Base-by-base conservation (phyloP, 2,888 invertebrate species). In the Unio delphinus region DNA sequence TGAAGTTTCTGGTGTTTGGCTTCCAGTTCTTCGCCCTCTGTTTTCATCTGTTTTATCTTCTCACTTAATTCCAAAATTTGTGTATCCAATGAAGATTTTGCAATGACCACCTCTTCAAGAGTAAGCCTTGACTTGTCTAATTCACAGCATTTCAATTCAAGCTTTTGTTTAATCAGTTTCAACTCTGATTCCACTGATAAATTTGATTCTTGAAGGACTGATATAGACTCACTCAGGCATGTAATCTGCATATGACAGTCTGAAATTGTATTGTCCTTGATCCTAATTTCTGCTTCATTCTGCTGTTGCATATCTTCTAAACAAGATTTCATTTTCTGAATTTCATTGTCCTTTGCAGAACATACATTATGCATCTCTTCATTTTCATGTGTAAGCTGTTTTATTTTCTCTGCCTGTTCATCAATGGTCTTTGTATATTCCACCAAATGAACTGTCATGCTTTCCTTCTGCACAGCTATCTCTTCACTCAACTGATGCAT, bases 1-100 rank as follows among this genome's bases (percentile, higher is more conserved):
- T 70, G 69, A 17, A 75, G 65, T 45, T 62, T 67, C 28, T 71
- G 72, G 65, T 71, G 67, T 56, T 72, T 64, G 20, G 60, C 58
- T 64, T 75, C 70, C 15, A 75, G 60, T 26, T 74, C 61, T 70
- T 71, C 69, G 60, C 54, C 64, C 58, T 56, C 58, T 17, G 61
- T 55, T 56, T 73, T 18, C 23, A 65, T 34, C 23, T 34, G 20
- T 57, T 65, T n/a, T 4, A 58, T 57, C 34, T 62, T 18, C 30
- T 62, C 58, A n/a, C 11, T 4, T 18, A 55, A 30, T 55, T 26
- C 26, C 23, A 56, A 15, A 55, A 61, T n/a, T 55, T 28, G 30
- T 61, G 59, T 45, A 55, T 11, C 34, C 56, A 55, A 56, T 23
- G 26, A 45, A 45, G 45, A 66, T 54, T 59, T 34, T 55, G 5